A percentile compares a stretch with the other conserved stretches of the same genome.
These are phyloP conservation scores for Cheilosia grossa DNA, from an alignment of 2,888 invertebrate genomes.

Conservation along the genomic window DNA sequence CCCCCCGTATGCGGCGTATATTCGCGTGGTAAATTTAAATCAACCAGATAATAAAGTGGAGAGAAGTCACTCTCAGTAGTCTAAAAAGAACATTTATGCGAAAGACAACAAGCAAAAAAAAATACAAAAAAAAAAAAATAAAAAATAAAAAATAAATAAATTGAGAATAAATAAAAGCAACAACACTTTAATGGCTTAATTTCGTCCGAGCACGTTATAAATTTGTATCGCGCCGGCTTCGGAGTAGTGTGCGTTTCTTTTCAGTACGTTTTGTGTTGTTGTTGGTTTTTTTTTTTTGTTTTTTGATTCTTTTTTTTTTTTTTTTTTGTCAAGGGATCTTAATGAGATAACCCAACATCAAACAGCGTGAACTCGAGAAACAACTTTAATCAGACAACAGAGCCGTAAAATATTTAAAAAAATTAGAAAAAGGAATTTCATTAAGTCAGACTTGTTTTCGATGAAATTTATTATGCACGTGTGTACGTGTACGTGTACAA, in stretches of 20 bases:
- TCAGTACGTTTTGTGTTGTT: constrained; percentile 5
- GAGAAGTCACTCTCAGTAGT: constrained; percentile 52
- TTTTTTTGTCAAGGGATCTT: constrained; percentile 56
- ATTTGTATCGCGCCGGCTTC: constrained; percentile 58
- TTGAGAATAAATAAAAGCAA: constrained; percentile 45
- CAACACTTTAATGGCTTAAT: constrained; percentile 72
- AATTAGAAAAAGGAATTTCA: constrained; percentile 66
- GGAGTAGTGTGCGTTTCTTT: constrained; percentile 37
- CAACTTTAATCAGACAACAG: constrained; percentile 65
- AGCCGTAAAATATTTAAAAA: constrained; percentile 66
- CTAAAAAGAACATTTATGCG: constrained; percentile 32
- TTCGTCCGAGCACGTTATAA: constrained; percentile 63
- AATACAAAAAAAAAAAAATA: background rate
- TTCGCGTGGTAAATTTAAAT: constrained; percentile 18
- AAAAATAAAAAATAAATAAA: background rate
- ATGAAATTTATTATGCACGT: constrained; percentile 40
- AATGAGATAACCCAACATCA: constrained; percentile 68
- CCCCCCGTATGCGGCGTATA: background rate
- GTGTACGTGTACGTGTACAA: constrained; percentile 23
- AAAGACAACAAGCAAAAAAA: constrained; percentile 24
- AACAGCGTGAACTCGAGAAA: constrained; percentile 67
- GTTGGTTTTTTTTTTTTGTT: constrained; percentile 18
- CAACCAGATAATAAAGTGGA: constrained; percentile 14
- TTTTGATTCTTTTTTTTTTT: constrained; percentile 15
- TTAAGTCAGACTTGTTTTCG: constrained; percentile 66